Percentiles rank a stretch among this genome's conserved stretches.
phyloP scores from a whole-genome alignment of 2,797 vertebrate genomes.

The Scolopax bukidnonensis region DNA sequence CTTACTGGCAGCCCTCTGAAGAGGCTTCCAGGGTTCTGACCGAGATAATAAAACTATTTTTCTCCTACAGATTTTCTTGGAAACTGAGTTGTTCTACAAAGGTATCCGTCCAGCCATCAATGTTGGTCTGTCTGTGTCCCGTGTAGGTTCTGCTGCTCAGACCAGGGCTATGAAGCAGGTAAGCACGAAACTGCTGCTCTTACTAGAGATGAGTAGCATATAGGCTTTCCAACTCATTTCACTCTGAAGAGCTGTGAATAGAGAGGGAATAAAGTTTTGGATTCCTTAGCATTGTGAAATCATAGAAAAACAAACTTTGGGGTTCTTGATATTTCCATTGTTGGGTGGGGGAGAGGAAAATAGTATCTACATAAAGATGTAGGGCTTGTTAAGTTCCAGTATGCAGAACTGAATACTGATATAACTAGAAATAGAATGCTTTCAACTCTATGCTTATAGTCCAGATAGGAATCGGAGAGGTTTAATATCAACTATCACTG shows the following conservation, averaged over 20 bases:
- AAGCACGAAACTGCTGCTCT: background rate
- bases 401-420: background rate
- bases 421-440: background rate
- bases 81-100: slow-evolving; percentile 99
- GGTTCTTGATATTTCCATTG: accelerated
- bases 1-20: background rate
- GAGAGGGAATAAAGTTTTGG: background rate
- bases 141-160: slow-evolving; percentile 98
- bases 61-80: slow-evolving; percentile 91
- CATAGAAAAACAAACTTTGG: no score
- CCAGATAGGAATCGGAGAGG: background rate
- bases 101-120: slow-evolving; percentile 98
- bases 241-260: background rate
- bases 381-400: background rate
- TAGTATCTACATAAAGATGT: accelerated
- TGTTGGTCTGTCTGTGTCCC: slow-evolving; percentile 97
- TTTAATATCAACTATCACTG: accelerated
- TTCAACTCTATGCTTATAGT: accelerated
- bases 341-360: background rate
- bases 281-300: background rate
- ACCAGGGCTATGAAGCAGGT: slow-evolving; percentile 99
- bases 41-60: background rate
- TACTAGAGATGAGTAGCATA: accelerated
- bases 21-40: background rate
- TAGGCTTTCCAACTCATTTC: background rate